Conservation (phyloP, 1,140 invertebrate genomes). For the Diplogasteroides magnus region DNA sequence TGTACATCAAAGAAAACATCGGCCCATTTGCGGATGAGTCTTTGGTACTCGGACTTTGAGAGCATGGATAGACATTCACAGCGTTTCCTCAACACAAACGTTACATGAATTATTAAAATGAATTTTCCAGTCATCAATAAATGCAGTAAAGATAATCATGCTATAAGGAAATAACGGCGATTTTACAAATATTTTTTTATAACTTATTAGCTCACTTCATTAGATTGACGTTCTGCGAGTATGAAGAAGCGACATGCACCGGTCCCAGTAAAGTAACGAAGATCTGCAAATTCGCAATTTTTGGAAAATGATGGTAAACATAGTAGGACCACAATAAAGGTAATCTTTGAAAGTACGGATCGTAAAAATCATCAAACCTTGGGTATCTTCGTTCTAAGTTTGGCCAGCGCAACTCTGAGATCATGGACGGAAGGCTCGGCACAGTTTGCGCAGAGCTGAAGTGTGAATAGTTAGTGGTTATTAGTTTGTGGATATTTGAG, state of each 20-base stretch:
- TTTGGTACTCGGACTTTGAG: constrained; percentile 25
- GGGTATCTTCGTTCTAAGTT: constrained; percentile 34
- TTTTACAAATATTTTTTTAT: too few species aligned
- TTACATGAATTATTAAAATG: too few species aligned
- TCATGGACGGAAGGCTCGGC: constrained; percentile 38
- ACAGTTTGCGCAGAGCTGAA: constrained; percentile 32
- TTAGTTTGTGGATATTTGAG: too few species aligned
- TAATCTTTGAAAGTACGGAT: background rate
- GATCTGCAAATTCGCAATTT: constrained; percentile 3
- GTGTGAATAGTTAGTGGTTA: too few species aligned
- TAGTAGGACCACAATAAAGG: background rate
- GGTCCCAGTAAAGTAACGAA: constrained; percentile 45
- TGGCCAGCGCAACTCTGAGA: constrained; percentile 35
- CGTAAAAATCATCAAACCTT: too few species aligned
- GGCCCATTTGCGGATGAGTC: constrained; percentile 3
- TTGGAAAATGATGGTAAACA: background rate
- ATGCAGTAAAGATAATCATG: too few species aligned
- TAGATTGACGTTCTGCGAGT: constrained; percentile 45
- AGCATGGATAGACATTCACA: constrained; percentile 34
- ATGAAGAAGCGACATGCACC: constrained; percentile 45
- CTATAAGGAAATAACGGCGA: too few species aligned
- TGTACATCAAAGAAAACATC: constrained; percentile 8
- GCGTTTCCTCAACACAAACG: constrained; percentile 35
- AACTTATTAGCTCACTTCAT: too few species aligned
- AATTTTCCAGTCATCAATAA: too few species aligned